phyloP scores from a whole-genome alignment of 2,113 vertebrate species.

The Thunnus maccoyii region DNA sequence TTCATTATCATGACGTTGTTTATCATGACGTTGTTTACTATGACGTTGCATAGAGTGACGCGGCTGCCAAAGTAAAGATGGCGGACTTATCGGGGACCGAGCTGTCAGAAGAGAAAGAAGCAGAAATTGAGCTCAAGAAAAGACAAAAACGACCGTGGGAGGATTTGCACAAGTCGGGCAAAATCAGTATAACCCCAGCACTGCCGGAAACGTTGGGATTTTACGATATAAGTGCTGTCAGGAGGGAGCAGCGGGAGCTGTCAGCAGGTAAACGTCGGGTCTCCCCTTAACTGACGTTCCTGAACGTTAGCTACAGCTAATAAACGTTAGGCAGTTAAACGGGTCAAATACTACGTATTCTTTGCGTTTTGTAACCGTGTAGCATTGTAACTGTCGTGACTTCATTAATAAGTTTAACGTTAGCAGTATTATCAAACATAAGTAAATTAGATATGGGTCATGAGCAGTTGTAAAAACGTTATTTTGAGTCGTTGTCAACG shows the following conservation, averaged over 20 bases:
- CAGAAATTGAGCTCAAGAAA: conserved; percentile 65
- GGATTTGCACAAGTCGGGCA: conserved; percentile 53
- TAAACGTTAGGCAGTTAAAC: not conserved
- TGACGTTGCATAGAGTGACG: conserved; percentile 56
- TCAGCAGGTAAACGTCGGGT: conserved; percentile 79
- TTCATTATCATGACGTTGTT: not conserved
- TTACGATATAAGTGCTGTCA: conserved; percentile 78
- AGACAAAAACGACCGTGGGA: conserved; percentile 59
- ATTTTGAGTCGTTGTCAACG: not conserved
- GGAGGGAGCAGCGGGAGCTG: conserved; percentile 68
- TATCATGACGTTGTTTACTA: conserved; percentile 6
- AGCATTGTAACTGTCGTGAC: too few species aligned
- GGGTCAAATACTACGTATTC: too few species aligned
- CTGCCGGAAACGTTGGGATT: conserved; percentile 84
- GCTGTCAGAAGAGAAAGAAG: conserved; percentile 81
- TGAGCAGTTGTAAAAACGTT: not conserved
- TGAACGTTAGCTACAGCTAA: not conserved
- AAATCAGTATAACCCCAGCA: conserved; percentile 34
- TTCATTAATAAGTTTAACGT: too few species aligned
- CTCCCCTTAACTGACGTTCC: not conserved
- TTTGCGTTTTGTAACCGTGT: too few species aligned
- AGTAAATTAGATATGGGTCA: not conserved
- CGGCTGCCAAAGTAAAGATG: conserved; percentile 81
- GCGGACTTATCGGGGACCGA: conserved; percentile 77
- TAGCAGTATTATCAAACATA: accelerated